Evolutionary conservation across 2,113 vertebrate species (phyloP).

Genomic region (Empidonax traillii): DNA sequence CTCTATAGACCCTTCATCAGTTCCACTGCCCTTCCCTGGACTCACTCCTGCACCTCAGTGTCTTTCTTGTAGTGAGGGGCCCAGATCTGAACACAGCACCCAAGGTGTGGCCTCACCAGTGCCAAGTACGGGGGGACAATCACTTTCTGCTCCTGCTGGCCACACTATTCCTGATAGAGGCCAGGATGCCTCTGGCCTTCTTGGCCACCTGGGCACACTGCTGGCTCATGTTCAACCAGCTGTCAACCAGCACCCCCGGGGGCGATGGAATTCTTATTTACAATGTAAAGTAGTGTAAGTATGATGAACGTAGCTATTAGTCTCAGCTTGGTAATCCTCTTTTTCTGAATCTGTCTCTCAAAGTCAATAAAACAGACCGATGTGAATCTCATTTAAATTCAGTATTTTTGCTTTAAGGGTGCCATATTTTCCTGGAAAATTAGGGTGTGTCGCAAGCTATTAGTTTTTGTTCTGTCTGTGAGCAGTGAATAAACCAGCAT

Average conservation of each 20-base stretch:
- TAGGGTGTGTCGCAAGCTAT: background rate
- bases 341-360: background rate
- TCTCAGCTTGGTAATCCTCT: background rate
- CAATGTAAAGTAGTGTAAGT: background rate
- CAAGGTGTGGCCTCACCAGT: background rate
- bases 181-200: background rate
- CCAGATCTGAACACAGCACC: background rate
- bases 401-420: background rate
- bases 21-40: background rate
- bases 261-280: background rate
- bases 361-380: background rate
- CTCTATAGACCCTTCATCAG: background rate
- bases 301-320: background rate
- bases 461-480: background rate
- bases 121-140: fast-evolving
- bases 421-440: background rate
- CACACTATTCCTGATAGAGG: background rate
- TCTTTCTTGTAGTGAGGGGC: background rate
- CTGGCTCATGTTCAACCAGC: background rate
- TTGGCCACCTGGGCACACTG: background rate
- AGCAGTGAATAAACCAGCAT: background rate
- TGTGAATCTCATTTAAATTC: background rate
- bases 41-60: fast-evolving
- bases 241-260: background rate
- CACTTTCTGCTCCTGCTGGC: background rate